Evolutionary conservation across 2,888 invertebrate species (phyloP), one percentile per base, ranked within the genome.

Genomic region (Euphydryas editha): DNA sequence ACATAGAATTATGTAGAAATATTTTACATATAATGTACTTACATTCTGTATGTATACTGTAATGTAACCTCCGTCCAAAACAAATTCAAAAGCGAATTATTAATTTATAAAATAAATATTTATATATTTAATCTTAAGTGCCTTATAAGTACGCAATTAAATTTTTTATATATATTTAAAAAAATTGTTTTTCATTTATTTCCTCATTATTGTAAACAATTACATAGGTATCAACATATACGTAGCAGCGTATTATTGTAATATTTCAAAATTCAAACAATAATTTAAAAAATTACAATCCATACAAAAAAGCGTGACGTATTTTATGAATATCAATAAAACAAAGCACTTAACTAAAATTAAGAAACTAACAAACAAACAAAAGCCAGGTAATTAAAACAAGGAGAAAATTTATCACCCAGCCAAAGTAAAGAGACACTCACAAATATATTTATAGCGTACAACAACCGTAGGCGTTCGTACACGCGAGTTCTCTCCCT

Each of bases 41-140:
- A 91, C 90, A 86, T 73, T 87, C 69, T 68, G 90, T 92, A 90
- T 72, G 88, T 90, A 81, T 88, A 84, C 87, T 84, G 88, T 90
- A 89, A 90, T 89, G 78, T 70, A 62, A 71, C 54, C 54, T 73
- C 87, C 88, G 87, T 91, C 90, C 91, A 81, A 80, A 80, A 77
- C 76, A 51, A 70, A 72, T 72, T 77, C 76, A 79, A 76, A 78
- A 81, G 65, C 81, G 83, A 83, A 80, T 82, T 76, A 72, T 75
- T 76, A 73, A 75, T 68, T 76, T 76, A 76, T 73, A 58, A 72
- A 77, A 80, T 67, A 72, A 72, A 67, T 73, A 74, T 75, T 73
- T 75, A 73, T 76, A 75, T 73, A 68, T 68, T 68, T 73, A 74
- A 64, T 77, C 69, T 82, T 79, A 79, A 76, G 76, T 62, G 69